These are phyloP conservation scores for Diachasmimorpha longicaudata DNA, from an alignment of 1,140 invertebrate genomes.

Conservation along the genomic window DNA sequence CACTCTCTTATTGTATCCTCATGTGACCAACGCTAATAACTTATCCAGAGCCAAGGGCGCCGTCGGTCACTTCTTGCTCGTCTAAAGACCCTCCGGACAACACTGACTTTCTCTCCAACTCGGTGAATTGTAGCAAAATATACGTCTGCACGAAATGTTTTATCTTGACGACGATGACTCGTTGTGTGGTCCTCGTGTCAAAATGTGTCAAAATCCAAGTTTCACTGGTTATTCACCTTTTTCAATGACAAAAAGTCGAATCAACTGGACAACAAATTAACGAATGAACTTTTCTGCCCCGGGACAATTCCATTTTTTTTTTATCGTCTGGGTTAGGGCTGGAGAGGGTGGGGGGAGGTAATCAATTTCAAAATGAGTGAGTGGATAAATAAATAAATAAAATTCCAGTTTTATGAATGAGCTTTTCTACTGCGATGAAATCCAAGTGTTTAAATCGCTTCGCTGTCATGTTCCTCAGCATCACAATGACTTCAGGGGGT, in stretches of 20 bases:
- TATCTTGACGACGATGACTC: slow-evolving; percentile 33
- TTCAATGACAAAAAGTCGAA: neutral
- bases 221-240: slow-evolving; percentile 14
- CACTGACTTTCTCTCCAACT: neutral
- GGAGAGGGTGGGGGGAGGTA: no score
- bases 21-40: slow-evolving; percentile 29
- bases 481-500: no score
- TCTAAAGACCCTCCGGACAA: slow-evolving; percentile 26
- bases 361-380: no score
- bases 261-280: slow-evolving; percentile 8
- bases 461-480: no score
- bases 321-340: neutral
- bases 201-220: slow-evolving; percentile 62
- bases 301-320: neutral
- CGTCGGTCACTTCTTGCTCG: slow-evolving; percentile 28
- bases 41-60: slow-evolving; percentile 25
- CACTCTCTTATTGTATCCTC: slow-evolving; percentile 6
- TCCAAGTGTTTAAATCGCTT: neutral
- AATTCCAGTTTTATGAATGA: slow-evolving; percentile 1
- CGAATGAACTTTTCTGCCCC: neutral
- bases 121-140: neutral
- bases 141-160: slow-evolving; percentile 44
- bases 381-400: no score
- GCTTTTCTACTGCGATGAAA: neutral
- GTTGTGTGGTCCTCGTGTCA: slow-evolving; percentile 60